Conservation (phyloP, 2,888 invertebrate species). For the Azorinus chamasolen region DNA sequence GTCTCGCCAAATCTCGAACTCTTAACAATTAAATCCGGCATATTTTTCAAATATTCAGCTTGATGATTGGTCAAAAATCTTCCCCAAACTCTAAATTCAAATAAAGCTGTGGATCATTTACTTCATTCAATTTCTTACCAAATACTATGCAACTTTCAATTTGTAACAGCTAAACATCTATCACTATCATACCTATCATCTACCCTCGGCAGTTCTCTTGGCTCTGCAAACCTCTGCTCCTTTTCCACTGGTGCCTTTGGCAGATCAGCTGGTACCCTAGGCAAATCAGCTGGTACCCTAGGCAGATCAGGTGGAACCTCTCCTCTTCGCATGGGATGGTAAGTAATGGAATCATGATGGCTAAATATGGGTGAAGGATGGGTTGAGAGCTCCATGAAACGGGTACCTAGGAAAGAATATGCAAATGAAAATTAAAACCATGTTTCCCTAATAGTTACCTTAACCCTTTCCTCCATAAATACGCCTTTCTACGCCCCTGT, state of each 20-base stretch:
- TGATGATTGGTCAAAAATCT: too few relatives aligned
- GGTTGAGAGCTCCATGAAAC: conserved; percentile 70
- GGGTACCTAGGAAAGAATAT: conserved; percentile 34
- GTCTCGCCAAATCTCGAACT: too few relatives aligned
- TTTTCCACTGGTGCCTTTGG: background rate
- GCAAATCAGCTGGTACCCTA: conserved; percentile 30
- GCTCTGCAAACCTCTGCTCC: background rate
- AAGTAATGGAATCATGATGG: conserved; percentile 58
- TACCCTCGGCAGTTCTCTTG: conserved; percentile 46
- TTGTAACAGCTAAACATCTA: background rate
- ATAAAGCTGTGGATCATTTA: too few relatives aligned
- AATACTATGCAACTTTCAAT: too few relatives aligned
- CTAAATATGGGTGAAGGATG: conserved; percentile 71
- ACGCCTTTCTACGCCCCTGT: too few relatives aligned
- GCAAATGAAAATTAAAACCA: too few relatives aligned
- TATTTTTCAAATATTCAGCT: too few relatives aligned
- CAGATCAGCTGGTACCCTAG: conserved; percentile 18
- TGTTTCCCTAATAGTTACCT: too few relatives aligned
- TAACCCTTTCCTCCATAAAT: too few relatives aligned
- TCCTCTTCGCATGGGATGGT: conserved; percentile 6
- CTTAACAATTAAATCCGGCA: too few relatives aligned
- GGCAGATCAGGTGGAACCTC: conserved; percentile 5
- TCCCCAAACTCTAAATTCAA: too few relatives aligned
- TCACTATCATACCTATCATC: conserved; percentile 21
- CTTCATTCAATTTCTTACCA: too few relatives aligned